phyloP scores from a whole-genome alignment of 2,888 invertebrate genomes.

The Arrhopalites spinosus region DNA sequence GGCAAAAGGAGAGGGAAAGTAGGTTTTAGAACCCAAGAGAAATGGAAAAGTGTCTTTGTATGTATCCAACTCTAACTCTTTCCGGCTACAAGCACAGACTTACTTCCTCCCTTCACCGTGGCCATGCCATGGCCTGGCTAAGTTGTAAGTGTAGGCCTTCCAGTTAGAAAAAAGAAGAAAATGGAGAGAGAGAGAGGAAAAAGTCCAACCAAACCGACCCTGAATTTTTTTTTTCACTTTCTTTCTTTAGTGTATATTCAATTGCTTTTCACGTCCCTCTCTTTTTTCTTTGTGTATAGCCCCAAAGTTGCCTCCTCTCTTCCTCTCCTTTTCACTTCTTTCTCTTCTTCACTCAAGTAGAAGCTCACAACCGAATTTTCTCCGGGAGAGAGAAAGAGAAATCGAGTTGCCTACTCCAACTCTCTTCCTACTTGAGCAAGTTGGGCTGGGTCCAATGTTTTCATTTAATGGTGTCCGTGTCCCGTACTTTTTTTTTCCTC shows the following conservation, averaged over 20 bases:
- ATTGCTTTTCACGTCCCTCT: background rate
- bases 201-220: conserved; percentile 10
- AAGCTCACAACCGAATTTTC: no score
- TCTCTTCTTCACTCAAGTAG: no score
- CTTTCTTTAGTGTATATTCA: background rate
- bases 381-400: no score
- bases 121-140: no score
- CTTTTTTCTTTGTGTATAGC: background rate
- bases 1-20: background rate
- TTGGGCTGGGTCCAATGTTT: conserved; percentile 15
- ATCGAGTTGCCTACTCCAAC: no score
- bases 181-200: background rate
- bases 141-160: background rate
- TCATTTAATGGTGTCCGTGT: conserved; percentile 5
- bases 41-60: conserved; percentile 17
- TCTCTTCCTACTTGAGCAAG: background rate
- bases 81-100: conserved; percentile 4
- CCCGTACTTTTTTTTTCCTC: background rate
- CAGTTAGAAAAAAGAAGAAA: background rate
- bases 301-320: no score
- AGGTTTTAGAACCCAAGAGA: conserved; percentile 1
- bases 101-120: background rate
- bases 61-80: conserved; percentile 12
- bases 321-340: no score
- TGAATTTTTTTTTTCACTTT: conserved; percentile 12